phyloP scores from a whole-genome alignment of 2,797 vertebrate genomes.

The Enoplosus armatus region DNA sequence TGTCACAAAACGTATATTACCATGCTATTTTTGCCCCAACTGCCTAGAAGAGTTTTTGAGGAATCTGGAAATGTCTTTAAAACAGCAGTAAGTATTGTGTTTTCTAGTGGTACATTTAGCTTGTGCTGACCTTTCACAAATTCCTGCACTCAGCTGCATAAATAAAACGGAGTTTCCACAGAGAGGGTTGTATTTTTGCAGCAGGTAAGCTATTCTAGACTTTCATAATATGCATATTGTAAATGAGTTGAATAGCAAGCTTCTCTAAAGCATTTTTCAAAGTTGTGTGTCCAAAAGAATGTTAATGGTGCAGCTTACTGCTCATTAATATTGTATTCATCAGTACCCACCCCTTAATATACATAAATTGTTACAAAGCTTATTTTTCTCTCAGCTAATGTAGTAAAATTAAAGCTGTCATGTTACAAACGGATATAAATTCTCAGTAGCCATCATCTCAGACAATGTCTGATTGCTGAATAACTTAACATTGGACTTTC shows the following conservation, averaged over 20 bases:
- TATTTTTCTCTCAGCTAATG: background rate
- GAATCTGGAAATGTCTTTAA: no score
- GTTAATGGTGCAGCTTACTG: background rate
- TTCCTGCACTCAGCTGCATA: no score
- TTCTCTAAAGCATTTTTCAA: no score
- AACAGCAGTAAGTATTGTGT: no score
- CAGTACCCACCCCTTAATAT: background rate
- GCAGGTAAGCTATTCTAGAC: background rate
- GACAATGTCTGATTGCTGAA: no score
- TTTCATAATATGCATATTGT: background rate
- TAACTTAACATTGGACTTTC: background rate
- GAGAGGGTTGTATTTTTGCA: background rate
- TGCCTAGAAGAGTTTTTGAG: no score
- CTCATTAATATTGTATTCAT: background rate
- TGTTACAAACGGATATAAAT: background rate
- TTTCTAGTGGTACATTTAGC: no score
- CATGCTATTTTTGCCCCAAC: background rate
- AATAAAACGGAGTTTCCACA: background rate
- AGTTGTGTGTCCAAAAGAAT: background rate
- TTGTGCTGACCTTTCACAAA: no score
- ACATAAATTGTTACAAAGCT: background rate
- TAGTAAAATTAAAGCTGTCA: background rate
- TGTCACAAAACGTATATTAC: background rate
- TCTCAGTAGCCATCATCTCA: background rate
- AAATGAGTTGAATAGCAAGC: no score